phyloP scores from a whole-genome alignment of 2,888 invertebrate genomes.

The Timandra comae region DNA sequence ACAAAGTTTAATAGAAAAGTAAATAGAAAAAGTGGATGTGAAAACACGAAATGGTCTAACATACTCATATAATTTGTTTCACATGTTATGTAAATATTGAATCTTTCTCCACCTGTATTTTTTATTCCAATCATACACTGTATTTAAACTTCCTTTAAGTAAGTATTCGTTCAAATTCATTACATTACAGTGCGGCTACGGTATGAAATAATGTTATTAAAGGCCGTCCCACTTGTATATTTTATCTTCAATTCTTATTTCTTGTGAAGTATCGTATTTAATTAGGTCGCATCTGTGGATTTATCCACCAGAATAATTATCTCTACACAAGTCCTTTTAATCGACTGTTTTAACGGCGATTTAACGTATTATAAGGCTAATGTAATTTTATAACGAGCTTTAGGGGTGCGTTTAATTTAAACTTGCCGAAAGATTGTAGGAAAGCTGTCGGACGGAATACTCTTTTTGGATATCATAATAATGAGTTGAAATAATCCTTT shows the following conservation, averaged over 20 bases:
- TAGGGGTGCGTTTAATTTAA: constrained; percentile 47
- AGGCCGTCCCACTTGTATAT: no score
- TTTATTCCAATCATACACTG: no score
- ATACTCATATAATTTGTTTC: constrained; percentile 46
- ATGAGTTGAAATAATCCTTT: no score
- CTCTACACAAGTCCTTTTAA: constrained; percentile 51
- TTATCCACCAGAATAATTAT: constrained; percentile 46
- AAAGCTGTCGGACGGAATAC: constrained; percentile 11
- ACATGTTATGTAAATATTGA: constrained; percentile 16
- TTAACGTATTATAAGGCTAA: constrained; percentile 45
- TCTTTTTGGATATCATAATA: no score
- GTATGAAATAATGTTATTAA: no score
- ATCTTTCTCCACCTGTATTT: no score
- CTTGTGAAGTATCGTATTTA: constrained; percentile 28
- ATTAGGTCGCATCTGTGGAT: constrained; percentile 28
- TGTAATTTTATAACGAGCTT: constrained; percentile 48
- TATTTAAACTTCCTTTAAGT: no score
- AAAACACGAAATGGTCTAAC: constrained; percentile 62
- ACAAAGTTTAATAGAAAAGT: constrained; percentile 73
- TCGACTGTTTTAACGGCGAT: constrained; percentile 44
- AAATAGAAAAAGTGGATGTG: constrained; percentile 62
- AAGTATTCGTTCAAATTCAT: not conserved
- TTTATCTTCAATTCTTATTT: no score
- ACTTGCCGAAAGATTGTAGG: constrained; percentile 23
- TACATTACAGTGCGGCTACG: constrained; percentile 2